phyloP scores from a whole-genome alignment of 37 sponge, comb jelly and placozoan species.

The Ianthella basta region DNA sequence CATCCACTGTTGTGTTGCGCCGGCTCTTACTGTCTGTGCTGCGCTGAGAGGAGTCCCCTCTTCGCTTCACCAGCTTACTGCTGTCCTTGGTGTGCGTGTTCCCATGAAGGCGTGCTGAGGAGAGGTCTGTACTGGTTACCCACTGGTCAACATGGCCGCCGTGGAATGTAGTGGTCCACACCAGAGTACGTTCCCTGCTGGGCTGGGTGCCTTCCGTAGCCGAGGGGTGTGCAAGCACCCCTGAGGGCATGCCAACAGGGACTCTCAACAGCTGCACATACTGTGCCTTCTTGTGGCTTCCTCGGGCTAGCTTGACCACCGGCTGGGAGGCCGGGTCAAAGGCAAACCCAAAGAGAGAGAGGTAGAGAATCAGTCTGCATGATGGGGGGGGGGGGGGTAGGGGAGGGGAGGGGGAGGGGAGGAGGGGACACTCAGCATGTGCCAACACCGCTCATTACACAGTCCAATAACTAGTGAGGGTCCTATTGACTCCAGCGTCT shows the following conservation, averaged over 20 bases:
- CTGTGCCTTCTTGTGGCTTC: not conserved
- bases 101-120: too few species aligned
- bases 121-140: not conserved
- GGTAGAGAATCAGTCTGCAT: conserved; percentile 68
- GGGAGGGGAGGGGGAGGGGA: not conserved
- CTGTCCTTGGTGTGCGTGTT: not conserved
- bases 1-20: not conserved
- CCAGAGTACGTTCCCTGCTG: not conserved
- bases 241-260: too few species aligned
- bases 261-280: conserved; percentile 15
- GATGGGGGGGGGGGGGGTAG: not conserved
- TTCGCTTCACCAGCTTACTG: not conserved
- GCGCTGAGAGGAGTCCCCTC: not conserved
- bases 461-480: too few species aligned
- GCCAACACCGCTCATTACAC: too few species aligned
- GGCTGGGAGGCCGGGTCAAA: conserved; percentile 54
- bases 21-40: not conserved
- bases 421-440: too few species aligned
- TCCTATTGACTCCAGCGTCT: too few species aligned
- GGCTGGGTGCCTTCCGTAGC: not conserved
- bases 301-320: not conserved
- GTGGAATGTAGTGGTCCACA: not conserved
- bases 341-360: conserved; percentile 86
- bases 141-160: not conserved
- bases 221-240: too few species aligned